These are phyloP conservation scores for Sinohyriopsis cumingii DNA, from an alignment of 2,888 invertebrate genomes.

Conservation along the genomic window DNA sequence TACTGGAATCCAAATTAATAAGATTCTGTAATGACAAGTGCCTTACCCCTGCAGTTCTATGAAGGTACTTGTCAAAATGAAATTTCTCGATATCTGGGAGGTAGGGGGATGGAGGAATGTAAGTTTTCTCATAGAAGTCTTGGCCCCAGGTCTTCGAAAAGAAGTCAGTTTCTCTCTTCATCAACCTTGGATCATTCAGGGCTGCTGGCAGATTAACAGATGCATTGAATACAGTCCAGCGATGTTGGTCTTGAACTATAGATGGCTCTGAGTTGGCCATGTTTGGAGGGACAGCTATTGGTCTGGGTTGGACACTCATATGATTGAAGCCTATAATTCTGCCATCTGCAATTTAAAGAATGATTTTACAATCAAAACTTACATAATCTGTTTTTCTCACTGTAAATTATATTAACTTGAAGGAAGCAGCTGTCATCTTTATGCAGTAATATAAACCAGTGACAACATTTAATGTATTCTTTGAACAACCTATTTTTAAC, in stretches of 20 bases:
- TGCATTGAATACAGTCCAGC: constrained; percentile 91
- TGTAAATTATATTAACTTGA: no score
- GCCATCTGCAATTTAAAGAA: constrained; percentile 9
- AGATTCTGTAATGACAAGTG: background rate
- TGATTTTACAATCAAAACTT: background rate
- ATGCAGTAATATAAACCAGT: no score
- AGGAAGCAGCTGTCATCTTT: no score
- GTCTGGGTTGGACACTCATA: background rate
- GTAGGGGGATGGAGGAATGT: constrained; percentile 84
- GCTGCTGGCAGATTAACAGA: constrained; percentile 96
- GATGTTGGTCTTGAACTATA: constrained; percentile 68
- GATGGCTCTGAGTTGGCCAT: constrained; percentile 53
- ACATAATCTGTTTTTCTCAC: background rate
- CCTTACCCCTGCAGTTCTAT: constrained; percentile 76
- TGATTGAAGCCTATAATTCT: background rate
- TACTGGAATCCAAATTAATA: no score
- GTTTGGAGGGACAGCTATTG: background rate
- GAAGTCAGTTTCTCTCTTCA: constrained; percentile 85
- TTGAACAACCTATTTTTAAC: no score
- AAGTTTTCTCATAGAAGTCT: constrained; percentile 84
- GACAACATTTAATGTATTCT: no score
- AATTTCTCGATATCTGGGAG: constrained; percentile 86
- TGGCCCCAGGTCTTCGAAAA: constrained; percentile 99
- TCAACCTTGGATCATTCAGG: constrained; percentile 89
- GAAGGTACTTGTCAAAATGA: constrained; percentile 90